These are phyloP conservation scores for Tychaedon coryphoeus DNA, from an alignment of 2,113 vertebrate genomes.

Conservation along the genomic window DNA sequence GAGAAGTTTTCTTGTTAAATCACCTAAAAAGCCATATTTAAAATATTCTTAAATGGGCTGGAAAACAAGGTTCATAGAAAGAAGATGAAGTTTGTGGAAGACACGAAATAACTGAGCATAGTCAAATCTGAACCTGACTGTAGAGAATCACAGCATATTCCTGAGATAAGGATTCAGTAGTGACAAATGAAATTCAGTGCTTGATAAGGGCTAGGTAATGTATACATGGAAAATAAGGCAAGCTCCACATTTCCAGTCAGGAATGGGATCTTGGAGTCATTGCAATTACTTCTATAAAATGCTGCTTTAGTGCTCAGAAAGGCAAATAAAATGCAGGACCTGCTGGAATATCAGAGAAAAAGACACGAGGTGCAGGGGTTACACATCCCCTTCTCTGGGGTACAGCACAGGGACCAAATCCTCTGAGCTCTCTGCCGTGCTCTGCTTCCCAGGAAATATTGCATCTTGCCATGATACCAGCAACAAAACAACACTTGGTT, in stretches of 20 bases:
- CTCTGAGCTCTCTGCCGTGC: not conserved
- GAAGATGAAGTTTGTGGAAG: not conserved
- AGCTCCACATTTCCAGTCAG: not conserved
- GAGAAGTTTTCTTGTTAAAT: not conserved
- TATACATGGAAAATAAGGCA: not conserved
- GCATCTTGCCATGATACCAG: not conserved
- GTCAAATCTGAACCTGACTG: not conserved
- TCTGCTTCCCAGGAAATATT: not conserved
- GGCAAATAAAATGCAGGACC: not conserved
- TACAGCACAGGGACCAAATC: not conserved
- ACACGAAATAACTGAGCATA: not conserved
- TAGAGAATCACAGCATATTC: not conserved
- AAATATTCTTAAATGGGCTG: not conserved
- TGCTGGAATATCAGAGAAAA: not conserved
- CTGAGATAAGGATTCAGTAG: not conserved
- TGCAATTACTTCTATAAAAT: not conserved
- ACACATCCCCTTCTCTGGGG: rapidly evolving
- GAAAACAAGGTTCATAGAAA: not conserved
- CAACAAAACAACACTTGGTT: not conserved
- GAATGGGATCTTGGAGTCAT: not conserved
- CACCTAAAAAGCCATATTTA: not conserved
- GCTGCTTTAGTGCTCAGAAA: not conserved
- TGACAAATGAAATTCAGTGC: not conserved
- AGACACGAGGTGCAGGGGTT: not conserved
- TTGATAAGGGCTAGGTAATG: not conserved